These are phyloP conservation scores for Suricata suricatta DNA, from an alignment of 2,113 vertebrate genomes.

Conservation along the genomic window DNA sequence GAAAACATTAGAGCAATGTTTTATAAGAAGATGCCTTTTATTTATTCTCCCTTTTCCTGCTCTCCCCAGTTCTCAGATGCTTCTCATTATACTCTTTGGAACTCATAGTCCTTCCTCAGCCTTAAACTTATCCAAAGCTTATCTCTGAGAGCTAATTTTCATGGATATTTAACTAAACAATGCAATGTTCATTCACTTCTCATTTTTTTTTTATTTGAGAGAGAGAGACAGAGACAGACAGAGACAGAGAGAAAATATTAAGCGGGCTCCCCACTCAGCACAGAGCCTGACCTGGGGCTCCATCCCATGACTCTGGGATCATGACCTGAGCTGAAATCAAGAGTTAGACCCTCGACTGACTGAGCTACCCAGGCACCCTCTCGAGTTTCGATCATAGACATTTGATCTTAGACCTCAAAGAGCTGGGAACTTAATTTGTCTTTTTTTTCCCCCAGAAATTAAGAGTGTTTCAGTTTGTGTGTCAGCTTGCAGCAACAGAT, in stretches of 20 bases:
- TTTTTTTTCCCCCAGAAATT: background rate
- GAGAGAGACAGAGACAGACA: no score
- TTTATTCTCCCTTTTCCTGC: background rate
- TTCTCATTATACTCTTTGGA: background rate
- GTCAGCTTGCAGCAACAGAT: background rate
- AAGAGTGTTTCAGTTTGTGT: background rate
- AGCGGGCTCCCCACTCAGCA: no score
- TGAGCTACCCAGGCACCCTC: background rate
- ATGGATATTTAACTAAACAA: background rate
- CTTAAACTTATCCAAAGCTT: background rate
- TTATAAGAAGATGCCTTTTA: background rate
- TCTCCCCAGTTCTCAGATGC: background rate
- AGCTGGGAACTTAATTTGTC: background rate
- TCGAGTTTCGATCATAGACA: background rate
- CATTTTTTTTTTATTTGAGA: no score
- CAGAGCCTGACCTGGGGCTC: no score
- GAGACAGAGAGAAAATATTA: no score
- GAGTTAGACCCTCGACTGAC: no score
- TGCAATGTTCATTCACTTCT: background rate
- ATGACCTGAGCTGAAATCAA: no score
- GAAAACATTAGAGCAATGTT: background rate
- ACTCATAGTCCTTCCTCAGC: background rate
- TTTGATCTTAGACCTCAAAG: background rate
- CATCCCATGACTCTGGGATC: no score
- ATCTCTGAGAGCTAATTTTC: background rate